These are phyloP conservation scores for Heliconius hortense DNA, from an alignment of 2,888 invertebrate species.

Conservation along the genomic window DNA sequence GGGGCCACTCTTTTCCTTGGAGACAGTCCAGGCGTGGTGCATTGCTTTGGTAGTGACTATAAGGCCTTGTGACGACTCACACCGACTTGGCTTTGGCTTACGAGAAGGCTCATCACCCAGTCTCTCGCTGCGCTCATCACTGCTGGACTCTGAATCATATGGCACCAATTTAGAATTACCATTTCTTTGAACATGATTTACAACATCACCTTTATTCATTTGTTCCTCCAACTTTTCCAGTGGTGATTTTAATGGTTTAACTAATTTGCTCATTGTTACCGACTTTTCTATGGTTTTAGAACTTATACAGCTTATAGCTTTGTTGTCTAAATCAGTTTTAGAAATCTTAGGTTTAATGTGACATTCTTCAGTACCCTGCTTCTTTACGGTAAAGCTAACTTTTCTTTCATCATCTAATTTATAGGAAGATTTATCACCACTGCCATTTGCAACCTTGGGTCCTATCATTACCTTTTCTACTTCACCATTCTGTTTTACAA, in stretches of 20 bases:
- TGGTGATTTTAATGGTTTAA: conserved; percentile 68
- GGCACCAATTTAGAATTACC: conserved; percentile 77
- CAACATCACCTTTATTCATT: conserved; percentile 67
- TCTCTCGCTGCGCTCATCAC: conserved; percentile 63
- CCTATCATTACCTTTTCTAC: conserved; percentile 67
- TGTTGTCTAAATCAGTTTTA: conserved; percentile 66
- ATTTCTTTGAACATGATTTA: conserved; percentile 56
- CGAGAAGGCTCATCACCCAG: conserved; percentile 48
- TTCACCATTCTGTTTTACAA: conserved; percentile 76
- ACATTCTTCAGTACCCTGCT: conserved; percentile 60
- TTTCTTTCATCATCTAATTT: conserved; percentile 67
- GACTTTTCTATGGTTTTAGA: conserved; percentile 58
- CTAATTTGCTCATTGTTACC: conserved; percentile 59
- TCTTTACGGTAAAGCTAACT: conserved; percentile 64
- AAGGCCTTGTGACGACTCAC: conserved; percentile 60
- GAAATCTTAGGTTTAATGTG: conserved; percentile 56
- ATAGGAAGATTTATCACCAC: conserved; percentile 54
- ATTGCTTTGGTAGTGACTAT: conserved; percentile 68
- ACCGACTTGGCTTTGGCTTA: conserved; percentile 63
- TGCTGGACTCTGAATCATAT: conserved; percentile 83
- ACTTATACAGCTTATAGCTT: conserved; percentile 48
- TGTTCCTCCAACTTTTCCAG: conserved; percentile 74
- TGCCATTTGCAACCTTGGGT: conserved; percentile 63
- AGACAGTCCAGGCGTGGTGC: conserved; percentile 74
- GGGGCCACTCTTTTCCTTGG: conserved; percentile 66